Evolutionary conservation across 2,113 vertebrate genomes (phyloP), one percentile per base, ranked within the genome.

Genomic region (Hypanus sabinus): DNA sequence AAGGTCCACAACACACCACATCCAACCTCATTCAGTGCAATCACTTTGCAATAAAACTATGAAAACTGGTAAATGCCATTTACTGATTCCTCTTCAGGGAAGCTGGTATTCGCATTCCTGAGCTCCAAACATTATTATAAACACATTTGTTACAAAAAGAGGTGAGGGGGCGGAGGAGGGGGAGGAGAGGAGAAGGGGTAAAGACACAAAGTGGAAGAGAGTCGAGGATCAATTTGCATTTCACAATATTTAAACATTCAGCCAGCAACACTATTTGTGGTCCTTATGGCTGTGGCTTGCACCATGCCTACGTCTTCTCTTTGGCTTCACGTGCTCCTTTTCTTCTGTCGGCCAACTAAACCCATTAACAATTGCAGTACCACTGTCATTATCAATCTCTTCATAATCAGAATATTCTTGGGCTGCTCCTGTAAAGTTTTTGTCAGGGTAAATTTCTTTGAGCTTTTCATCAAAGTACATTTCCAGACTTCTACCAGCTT

Each of bases 401-500:
- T 99, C 99, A 0, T 96, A 96, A 95, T 99, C 99, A 0, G 98
- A 98, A 94, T 99, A 98, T 0, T 97, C 97, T 65, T 96, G 97
- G n/a, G 97, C 96, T 2, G 96, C 85, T 0, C 94, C 96, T 1
- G 97, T 96, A 95, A 99, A 99, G 80, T 79, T 95, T 94, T 96
- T 97, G 7, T 97, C 97, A 0, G 98, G 97, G 94, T 98, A 99
- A 94, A 98, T 96, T 57, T 98, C 98, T 94, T 96, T 97, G 94
- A 99, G 95, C 95, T 97, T 98, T 93, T 96, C 96, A 94, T 97
- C 96, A 96, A 99, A 99, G 95, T 98, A 98, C 0, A 96, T 94
- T 95, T 98, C 97, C n/a, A 99, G 96, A 96, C 97, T 98, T 94
- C 96, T 96, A 20, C 99, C 99, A 7, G 99, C 99, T 94, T 99